Evolutionary conservation across 2,888 invertebrate genomes (phyloP).

Genomic region (Stenodema calcarata): DNA sequence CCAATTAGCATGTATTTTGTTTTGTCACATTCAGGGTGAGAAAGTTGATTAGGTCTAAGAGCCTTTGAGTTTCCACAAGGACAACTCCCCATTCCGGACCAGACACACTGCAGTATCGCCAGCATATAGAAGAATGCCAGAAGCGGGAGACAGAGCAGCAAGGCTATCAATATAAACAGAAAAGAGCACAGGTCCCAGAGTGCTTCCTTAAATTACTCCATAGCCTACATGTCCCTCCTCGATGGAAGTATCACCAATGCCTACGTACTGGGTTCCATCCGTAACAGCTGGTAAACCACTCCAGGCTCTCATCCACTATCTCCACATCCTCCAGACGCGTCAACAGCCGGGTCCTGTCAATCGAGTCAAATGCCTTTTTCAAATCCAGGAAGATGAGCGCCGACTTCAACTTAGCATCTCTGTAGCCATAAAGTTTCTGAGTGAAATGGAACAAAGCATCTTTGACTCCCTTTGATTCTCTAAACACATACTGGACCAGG

Average conservation of each 20-base stretch:
- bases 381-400: neutral
- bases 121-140: too few species aligned
- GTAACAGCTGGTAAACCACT: neutral
- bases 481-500: neutral
- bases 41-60: too few species aligned
- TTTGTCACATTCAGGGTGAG: neutral
- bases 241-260: neutral
- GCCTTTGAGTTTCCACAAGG: too few species aligned
- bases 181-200: too few species aligned
- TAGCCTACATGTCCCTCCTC: too few species aligned
- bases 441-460: neutral
- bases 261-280: neutral
- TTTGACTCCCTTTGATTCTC: neutral
- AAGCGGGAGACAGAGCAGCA: too few species aligned
- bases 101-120: too few species aligned
- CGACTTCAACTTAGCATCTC: neutral
- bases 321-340: neutral
- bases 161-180: too few species aligned
- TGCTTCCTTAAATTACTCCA: too few species aligned
- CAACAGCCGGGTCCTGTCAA: neutral
- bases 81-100: too few species aligned
- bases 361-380: neutral
- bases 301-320: neutral
- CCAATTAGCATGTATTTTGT: neutral
- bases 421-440: neutral